Base-by-base conservation (phyloP, 2,888 invertebrate genomes). In the Hipparchia sbordonii region DNA sequence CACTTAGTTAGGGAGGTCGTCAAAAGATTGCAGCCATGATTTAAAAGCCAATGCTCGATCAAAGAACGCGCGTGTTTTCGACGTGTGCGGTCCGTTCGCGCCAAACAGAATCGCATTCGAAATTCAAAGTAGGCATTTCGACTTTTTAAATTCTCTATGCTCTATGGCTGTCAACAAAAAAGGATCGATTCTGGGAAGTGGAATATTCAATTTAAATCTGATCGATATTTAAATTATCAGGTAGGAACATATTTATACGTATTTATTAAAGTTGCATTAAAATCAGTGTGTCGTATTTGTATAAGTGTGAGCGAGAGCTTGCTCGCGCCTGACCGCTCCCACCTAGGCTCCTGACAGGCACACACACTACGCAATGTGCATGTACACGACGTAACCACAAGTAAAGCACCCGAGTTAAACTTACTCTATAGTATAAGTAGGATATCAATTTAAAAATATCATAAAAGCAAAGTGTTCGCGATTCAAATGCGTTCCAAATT, bases 31-130 rank as follows among this genome's bases (percentile, higher is more conserved):
- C 39, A 39, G 39, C 39, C 39, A 7, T 4, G 1, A 48, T 48
- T 48, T 63, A 57, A 68, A 65, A 67, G 63, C 65, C 68, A 57
- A 69, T 87, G 88, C 84, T 80, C 77, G 79, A 79, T 82, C 80
- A 79, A 75, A 78, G 79, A 83, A 84, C 82, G 80, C 83, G 81
- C 82, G 83, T 80, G 86, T 88, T 88, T 81, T 78, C 88, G 79
- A 81, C 86, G 89, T 89, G 89, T 90, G 89, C 84, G 89, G 89
- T 88, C 79, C 86, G 77, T 79, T 85, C 84, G 82, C 85, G 84
- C 85, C 82, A 83, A 84, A 79, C 78, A 76, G 80, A 82, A 84
- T 78, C 78, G 76, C 81, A 82, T 87, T 88, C 86, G 77, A 84
- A 85, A 81, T 87, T 85, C 80, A 82, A 84, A 86, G 76, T 80